Evolutionary conservation across 1,140 invertebrate species (phyloP).

Genomic region (Samia ricini): DNA sequence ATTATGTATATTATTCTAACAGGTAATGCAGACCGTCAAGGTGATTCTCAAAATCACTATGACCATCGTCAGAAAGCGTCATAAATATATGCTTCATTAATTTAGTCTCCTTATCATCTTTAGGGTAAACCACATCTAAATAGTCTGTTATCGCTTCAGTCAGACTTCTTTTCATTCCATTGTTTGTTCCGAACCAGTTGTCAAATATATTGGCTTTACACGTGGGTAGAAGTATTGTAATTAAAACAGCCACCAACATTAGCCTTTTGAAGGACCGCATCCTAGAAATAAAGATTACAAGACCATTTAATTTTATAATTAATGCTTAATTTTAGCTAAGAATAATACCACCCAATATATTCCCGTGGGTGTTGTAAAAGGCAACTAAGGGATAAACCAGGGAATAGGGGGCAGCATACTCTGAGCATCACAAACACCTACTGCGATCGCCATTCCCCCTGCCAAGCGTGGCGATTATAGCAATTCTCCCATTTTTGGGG

Average conservation of each 20-base stretch:
- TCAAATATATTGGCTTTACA: conserved; percentile 23
- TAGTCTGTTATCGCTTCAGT: conserved; percentile 44
- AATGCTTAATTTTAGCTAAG: too few relatives aligned
- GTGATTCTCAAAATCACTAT: conserved; percentile 19
- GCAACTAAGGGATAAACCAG: too few relatives aligned
- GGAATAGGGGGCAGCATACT: too few relatives aligned
- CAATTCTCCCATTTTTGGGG: too few relatives aligned
- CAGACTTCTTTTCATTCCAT: conserved; percentile 35
- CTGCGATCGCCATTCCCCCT: too few relatives aligned
- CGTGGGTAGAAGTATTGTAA: conserved; percentile 7
- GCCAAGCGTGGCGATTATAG: too few relatives aligned
- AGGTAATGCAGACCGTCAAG: conserved; percentile 35
- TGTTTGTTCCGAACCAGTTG: conserved; percentile 9
- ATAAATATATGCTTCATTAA: conserved; percentile 52
- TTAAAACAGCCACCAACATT: conserved; percentile 2
- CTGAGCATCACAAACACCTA: too few relatives aligned
- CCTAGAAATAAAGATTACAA: conserved; percentile 15
- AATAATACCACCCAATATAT: too few relatives aligned
- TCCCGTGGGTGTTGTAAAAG: too few relatives aligned
- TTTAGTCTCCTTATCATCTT: conserved; percentile 50
- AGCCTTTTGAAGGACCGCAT: conserved; percentile 7
- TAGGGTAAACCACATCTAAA: conserved; percentile 51
- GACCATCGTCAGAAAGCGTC: conserved; percentile 39
- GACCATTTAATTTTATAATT: too few relatives aligned
- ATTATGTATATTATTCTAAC: conserved; percentile 17